These are phyloP conservation scores for Polyommatus iphigenia DNA, from an alignment of 2,888 invertebrate species.

Conservation along the genomic window DNA sequence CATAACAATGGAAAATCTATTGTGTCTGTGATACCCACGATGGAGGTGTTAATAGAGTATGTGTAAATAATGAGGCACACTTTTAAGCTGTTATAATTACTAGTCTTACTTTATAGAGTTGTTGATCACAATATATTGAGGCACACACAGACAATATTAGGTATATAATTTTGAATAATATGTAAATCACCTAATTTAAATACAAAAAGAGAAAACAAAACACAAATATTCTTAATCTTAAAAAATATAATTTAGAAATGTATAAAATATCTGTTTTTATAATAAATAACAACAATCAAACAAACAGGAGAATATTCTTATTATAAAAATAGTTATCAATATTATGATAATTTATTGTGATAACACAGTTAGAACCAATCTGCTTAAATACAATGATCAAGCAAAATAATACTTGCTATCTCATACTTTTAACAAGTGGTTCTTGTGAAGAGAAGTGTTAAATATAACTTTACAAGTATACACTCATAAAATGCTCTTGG, in stretches of 20 bases:
- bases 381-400: neutral
- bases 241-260: conserved; percentile 6
- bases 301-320: neutral
- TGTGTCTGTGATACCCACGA: no score
- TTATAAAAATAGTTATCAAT: conserved; percentile 6
- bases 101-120: no score
- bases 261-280: conserved; percentile 6
- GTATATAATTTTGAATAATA: no score
- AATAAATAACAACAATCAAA: conserved; percentile 12
- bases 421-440: neutral
- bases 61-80: no score
- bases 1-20: no score
- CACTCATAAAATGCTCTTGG: neutral
- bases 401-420: neutral
- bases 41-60: no score
- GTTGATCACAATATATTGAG: no score
- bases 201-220: neutral
- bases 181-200: no score
- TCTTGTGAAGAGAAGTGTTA: neutral
- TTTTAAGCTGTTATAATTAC: no score
- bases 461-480: neutral
- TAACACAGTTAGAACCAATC: neutral
- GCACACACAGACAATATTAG: no score
- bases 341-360: neutral
- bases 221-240: neutral